Evolutionary conservation across 2,113 vertebrate species (phyloP).

Genomic region (Lasiurus cinereus): DNA sequence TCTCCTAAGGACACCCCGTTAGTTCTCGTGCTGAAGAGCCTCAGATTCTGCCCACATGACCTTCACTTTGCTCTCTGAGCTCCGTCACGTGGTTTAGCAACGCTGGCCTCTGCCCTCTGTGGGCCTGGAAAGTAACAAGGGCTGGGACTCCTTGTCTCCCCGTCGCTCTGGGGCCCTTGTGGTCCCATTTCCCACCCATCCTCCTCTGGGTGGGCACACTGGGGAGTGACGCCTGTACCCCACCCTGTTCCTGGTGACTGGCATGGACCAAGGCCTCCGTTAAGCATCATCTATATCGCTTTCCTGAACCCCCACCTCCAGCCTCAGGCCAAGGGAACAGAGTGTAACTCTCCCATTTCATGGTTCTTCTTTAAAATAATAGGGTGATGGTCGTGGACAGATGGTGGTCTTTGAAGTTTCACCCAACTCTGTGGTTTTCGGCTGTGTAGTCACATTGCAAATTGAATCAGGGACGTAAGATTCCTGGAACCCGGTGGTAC

Average conservation of each 20-base stretch:
- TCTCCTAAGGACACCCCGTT: background rate
- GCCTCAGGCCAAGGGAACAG: background rate
- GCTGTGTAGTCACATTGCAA: background rate
- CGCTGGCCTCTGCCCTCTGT: background rate
- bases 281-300: rapidly evolving
- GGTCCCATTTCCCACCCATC: background rate
- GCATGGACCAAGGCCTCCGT: rapidly evolving
- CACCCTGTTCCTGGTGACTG: rapidly evolving
- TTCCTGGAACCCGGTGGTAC: background rate
- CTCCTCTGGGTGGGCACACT: background rate
- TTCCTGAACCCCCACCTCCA: too few species aligned
- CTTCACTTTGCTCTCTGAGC: background rate
- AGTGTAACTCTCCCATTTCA: too few species aligned
- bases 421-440: background rate
- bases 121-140: too few species aligned
- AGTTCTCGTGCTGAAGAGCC: background rate
- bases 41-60: background rate
- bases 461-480: background rate
- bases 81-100: rapidly evolving
- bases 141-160: background rate
- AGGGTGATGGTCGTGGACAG: background rate
- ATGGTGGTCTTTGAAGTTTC: background rate
- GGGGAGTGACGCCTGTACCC: rapidly evolving
- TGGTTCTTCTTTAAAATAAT: background rate
- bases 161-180: background rate